Percentiles rank a stretch among this genome's conserved stretches.
Evolutionary conservation across 2,888 invertebrate species (phyloP).

Genomic region (Mantis religiosa): DNA sequence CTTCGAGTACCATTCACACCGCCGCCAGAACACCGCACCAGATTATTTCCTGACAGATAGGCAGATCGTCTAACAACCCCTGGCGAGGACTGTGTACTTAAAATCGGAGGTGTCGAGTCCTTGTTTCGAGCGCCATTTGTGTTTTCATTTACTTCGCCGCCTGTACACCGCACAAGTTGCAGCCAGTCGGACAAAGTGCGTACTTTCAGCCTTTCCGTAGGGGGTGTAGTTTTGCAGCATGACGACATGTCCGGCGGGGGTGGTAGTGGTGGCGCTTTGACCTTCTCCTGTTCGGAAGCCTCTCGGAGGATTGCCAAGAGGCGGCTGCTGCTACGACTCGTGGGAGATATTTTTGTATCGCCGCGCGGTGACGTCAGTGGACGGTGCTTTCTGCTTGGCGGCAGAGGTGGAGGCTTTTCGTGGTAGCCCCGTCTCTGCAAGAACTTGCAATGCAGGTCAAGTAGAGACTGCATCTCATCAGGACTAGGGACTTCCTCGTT

Average conservation of each 20-base stretch:
- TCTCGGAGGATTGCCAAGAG: conserved; percentile 27
- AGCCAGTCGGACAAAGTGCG: conserved; percentile 50
- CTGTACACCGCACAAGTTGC: conserved; percentile 42
- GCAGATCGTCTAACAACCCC: background rate
- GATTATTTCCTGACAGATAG: background rate
- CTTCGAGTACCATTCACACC: background rate
- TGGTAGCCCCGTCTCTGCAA: conserved; percentile 60
- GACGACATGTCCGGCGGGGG: conserved; percentile 1
- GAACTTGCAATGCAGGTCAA: conserved; percentile 67
- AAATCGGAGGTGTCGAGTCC: background rate
- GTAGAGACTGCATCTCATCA: conserved; percentile 55
- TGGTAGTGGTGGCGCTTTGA: background rate
- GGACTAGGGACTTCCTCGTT: conserved; percentile 27
- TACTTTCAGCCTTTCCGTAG: conserved; percentile 39
- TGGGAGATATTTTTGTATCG: background rate
- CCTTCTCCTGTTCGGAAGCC: background rate
- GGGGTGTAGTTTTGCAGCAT: background rate
- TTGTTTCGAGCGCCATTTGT: background rate
- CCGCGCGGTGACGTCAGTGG: background rate
- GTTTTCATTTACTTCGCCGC: background rate
- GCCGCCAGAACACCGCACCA: too few relatives aligned
- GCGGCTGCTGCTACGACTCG: conserved; percentile 15
- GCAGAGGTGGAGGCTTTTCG: conserved; percentile 38
- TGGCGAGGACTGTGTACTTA: conserved; percentile 13
- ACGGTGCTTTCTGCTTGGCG: background rate